Percentiles rank a stretch among this genome's conserved stretches.
Conservation (phyloP, 1,140 invertebrate genomes). For the Penaeus vannamei region DNA sequence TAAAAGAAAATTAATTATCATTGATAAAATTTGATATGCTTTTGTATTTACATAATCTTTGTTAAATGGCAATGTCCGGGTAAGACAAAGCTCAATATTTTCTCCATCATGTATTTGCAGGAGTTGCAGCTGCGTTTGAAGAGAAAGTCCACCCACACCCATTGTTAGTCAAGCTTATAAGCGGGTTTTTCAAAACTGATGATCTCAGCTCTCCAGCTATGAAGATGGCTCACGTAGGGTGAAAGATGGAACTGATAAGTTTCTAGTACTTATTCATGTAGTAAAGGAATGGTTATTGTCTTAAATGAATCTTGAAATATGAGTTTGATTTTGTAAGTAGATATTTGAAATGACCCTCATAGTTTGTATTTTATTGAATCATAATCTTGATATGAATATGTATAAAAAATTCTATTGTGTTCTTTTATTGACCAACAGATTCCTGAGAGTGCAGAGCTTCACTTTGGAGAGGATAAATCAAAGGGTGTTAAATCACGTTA, state of each 20-base stretch:
- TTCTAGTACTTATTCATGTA: neutral
- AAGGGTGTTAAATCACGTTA: constrained; percentile 72
- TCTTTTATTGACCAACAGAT: constrained; percentile 67
- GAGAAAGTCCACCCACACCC: constrained; percentile 76
- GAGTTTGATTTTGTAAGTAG: neutral
- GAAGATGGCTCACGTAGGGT: constrained; percentile 75
- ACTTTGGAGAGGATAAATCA: constrained; percentile 68
- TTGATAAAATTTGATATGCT: no score
- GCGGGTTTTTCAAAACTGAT: constrained; percentile 70
- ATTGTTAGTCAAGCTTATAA: constrained; percentile 77
- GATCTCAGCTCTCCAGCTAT: constrained; percentile 71
- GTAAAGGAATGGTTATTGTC: neutral
- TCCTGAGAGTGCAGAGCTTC: constrained; percentile 68
- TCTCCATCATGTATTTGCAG: constrained; percentile 34
- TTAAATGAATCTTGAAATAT: neutral
- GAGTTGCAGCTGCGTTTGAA: constrained; percentile 82
- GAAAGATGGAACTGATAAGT: constrained; percentile 68
- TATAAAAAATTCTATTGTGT: neutral
- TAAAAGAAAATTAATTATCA: no score
- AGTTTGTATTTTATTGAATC: neutral
- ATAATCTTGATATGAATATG: constrained; percentile 20
- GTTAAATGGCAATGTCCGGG: neutral
- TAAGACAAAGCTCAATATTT: neutral
- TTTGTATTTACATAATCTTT: no score
- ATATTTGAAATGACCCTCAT: no score